Base-by-base conservation (phyloP, 2,888 invertebrate species). In the Stenodera caucasica region DNA sequence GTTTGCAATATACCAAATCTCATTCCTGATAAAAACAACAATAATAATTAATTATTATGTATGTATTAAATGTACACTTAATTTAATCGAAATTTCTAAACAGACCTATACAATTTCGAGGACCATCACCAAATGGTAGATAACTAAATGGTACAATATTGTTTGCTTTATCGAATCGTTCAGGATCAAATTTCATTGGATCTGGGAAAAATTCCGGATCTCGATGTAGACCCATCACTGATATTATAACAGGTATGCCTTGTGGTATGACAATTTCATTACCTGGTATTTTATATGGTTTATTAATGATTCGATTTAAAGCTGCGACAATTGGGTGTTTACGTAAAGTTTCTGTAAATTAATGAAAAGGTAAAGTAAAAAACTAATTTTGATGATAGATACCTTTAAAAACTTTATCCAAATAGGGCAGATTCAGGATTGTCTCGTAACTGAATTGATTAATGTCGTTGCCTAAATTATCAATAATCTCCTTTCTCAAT, bases 111-210 rank as follows among this genome's bases (percentile, higher is more conserved):
- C 77, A 77, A 53, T 67, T 70, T 50, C 75, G 64, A 2, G 77
- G 77, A 9, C 77, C 77, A 49, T 74, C 72, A 11, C 77, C 77
- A 51, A 77, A 77, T 0, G 77, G 77, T 52, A 77, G 53, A 57
- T 70, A 76, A 9, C 62, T 57, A 12, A 55, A 59, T 15, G 37
- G 52, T 9, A 51, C 40, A 12, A 30, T 49, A 6, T 35, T 53
- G 6, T 53, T 57, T 7, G 62, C 66, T 26, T 63, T 61, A n/a
- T 63, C 53, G 54, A 68, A 69, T 30, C 68, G 56, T 2, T 69
- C 68, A 2, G 69, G 69, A 50, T 68, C 62, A 51, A 69, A 69
- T 37, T 33, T 55, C 12, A 64, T 58, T 9, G 69, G 69, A 40
- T 68, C 49, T 9, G 67, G 64, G 52, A 64, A 69, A 53, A 63